These are phyloP conservation scores for Xenopus borealis DNA, from an alignment of 2,113 vertebrate species.

Conservation along the genomic window DNA sequence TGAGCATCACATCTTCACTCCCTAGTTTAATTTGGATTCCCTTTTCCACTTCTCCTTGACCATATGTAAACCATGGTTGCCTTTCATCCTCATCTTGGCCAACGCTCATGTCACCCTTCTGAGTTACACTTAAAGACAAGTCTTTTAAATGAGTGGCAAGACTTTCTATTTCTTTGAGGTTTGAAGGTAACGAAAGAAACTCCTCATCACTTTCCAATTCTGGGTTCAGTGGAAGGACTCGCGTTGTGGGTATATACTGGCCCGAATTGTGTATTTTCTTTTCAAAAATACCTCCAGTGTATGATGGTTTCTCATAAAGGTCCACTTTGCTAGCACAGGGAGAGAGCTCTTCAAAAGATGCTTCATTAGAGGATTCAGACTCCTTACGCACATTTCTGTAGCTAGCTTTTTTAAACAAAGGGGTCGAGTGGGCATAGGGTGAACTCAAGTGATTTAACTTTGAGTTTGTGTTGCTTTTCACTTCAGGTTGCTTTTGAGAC, in stretches of 20 bases:
- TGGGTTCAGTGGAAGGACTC: constrained; percentile 51
- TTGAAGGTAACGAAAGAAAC: constrained; percentile 75
- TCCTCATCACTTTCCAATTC: constrained; percentile 74
- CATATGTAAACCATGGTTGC: neutral
- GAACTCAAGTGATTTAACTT: neutral
- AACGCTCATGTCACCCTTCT: constrained; percentile 5
- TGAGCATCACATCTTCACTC: neutral
- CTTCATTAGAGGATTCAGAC: constrained; percentile 47
- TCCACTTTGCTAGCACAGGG: constrained; percentile 45
- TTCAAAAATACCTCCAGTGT: constrained; percentile 29
- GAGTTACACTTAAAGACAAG: constrained; percentile 57
- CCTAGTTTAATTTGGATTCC: constrained; percentile 27
- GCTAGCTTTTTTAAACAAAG: constrained; percentile 44
- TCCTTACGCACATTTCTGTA: constrained; percentile 34
- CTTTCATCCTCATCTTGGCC: neutral
- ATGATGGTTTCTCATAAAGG: constrained; percentile 40
- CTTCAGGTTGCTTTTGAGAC: neutral
- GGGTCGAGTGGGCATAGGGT: constrained; percentile 44
- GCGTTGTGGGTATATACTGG: constrained; percentile 55
- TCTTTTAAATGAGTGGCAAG: constrained; percentile 71
- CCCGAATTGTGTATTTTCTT: constrained; percentile 12
- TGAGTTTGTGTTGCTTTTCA: neutral
- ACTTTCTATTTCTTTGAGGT: constrained; percentile 73
- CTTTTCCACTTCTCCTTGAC: constrained; percentile 1
- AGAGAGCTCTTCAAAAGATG: constrained; percentile 43